Evolutionary conservation across 2,888 invertebrate genomes (phyloP), one percentile per base, ranked within the genome.

Genomic region (Drosophila limbata): DNA sequence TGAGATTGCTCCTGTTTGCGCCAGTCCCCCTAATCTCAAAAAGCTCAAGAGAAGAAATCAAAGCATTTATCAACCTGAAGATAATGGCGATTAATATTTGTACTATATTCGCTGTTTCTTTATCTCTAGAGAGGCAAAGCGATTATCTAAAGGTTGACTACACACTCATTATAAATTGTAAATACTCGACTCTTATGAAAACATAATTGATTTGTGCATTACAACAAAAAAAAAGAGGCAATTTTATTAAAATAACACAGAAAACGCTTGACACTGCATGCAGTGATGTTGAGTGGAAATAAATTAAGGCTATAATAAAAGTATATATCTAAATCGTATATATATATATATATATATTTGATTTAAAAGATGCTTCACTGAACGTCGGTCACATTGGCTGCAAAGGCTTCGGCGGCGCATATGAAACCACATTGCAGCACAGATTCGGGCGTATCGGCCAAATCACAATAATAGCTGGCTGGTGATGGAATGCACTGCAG

Each of bases 21-120:
- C 28, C 5, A 76, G 51, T 72, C 60, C 28, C 8, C 28, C 52
- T 6, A 76, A 60, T 56, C 11, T 79, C 0, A 93, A 92, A 60
- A 92, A 91, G 44, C 90, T 93, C n/a, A 92, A 92, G 68, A 85
- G 92, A 37, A 78, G 92, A 47, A 93, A 93, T 72, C 90, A 92
- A 66, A 76, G 82, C 47, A 90, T 92, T 15, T 93, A 92, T 70
- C 79, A 85, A 44, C 44, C 73, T 2, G 76, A 73, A 25, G 80
- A 83, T n/a, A 77, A 84, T 17, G 85, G 84, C 1, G 81, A 82
- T 51, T 70, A 57, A 55, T 15, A 15, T 37, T 37, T 37, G 13
- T 55, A n/a, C n/a, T n/a, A n/a, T n/a, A 25, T 15, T 31, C 13
- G 21, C 13, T 8, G 15, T 35, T 25, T 9, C 40, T 15, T 11